Evolutionary conservation across 1,140 invertebrate species (phyloP).

Genomic region (Solen grandis): DNA sequence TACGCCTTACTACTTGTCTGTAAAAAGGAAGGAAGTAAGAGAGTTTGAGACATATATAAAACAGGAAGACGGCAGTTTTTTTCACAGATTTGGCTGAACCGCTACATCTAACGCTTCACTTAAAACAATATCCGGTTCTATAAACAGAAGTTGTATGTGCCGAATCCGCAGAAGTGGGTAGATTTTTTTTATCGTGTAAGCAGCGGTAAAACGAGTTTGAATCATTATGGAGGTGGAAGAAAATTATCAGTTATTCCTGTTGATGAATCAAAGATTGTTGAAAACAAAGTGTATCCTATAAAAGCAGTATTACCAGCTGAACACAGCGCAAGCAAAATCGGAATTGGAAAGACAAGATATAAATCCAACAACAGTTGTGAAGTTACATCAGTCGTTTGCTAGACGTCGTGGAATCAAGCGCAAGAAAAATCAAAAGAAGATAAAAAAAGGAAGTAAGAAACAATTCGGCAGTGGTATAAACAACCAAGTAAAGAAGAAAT

Average conservation of each 20-base stretch:
- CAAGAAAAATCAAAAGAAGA: constrained; percentile 9
- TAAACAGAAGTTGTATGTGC: background rate
- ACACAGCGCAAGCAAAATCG: constrained; percentile 37
- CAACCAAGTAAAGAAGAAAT: background rate
- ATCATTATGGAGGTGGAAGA: background rate
- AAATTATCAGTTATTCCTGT: constrained; percentile 7
- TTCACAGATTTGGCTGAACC: background rate
- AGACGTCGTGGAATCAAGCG: background rate
- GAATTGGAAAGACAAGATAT: constrained; percentile 29
- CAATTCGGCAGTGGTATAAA: background rate
- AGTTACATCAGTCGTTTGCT: background rate
- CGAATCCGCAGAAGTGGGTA: too few relatives aligned
- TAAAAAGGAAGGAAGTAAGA: background rate
- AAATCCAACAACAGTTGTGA: constrained; percentile 5
- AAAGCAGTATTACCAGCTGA: constrained; percentile 35
- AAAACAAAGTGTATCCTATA: constrained; percentile 5
- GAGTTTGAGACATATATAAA: constrained; percentile 23
- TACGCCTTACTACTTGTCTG: constrained; percentile 5
- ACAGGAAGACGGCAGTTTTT: background rate
- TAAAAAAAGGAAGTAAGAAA: background rate
- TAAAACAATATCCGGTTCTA: constrained; percentile 17
- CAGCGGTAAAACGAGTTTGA: background rate
- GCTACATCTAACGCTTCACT: constrained; percentile 15
- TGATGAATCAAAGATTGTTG: background rate
- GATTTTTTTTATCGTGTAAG: background rate